These are phyloP conservation scores for Martes martes DNA, from an alignment of 2,113 vertebrate species.

Conservation along the genomic window DNA sequence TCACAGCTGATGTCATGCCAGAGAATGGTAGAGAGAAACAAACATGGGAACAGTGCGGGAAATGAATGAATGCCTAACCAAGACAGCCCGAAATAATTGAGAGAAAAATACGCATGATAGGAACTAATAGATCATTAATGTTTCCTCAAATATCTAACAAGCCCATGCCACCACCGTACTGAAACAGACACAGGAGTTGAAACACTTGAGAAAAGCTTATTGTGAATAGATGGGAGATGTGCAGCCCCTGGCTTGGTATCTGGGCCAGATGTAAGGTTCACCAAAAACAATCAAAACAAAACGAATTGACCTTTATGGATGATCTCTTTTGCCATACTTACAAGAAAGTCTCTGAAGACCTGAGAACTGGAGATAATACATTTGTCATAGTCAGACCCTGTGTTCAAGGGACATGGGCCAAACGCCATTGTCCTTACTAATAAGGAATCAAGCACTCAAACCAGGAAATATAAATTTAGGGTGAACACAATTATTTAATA, in stretches of 20 bases:
- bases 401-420: not conserved
- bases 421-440: not conserved
- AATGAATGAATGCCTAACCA: not conserved
- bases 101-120: not conserved
- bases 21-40: not conserved
- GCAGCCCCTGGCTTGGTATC: not conserved
- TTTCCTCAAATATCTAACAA: not conserved
- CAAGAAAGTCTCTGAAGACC: not conserved
- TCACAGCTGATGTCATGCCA: not conserved
- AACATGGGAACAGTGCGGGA: not conserved
- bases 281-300: not conserved
- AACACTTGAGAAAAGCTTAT: not conserved
- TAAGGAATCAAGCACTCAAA: not conserved
- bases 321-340: not conserved
- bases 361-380: not conserved
- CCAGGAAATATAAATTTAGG: not conserved
- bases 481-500: not conserved
- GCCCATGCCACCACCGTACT: not conserved
- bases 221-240: not conserved
- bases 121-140: not conserved
- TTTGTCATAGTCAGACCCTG: not conserved
- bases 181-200: not conserved
- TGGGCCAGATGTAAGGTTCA: not conserved
- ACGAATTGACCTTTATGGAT: not conserved
- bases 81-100: not conserved